Base-by-base conservation (phyloP, 2,113 vertebrate species). In the Ammodytes marinus region DNA sequence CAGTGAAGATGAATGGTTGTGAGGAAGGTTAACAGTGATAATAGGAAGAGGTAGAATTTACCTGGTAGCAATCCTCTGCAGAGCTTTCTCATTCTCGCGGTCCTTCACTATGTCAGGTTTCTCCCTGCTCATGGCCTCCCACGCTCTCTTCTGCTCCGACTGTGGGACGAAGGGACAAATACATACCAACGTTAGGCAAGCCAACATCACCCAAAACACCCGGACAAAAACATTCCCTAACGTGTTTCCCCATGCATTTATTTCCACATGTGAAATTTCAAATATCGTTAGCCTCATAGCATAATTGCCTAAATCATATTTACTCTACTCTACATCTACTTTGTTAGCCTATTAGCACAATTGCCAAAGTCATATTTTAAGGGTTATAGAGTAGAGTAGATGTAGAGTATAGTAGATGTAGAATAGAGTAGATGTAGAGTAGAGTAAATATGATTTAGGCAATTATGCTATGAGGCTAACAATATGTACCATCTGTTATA, bases 41-140 rank as follows among this genome's bases (percentile, higher is more conserved):
- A 17, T 1, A 39, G 27, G 14, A 42, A 58, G 53, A 9, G 0
- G 8, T 66, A 14, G 4, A 53, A 0, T 27, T n/a, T 6, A 99
- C 98, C 98, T 97, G 0, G 98, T 99, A 47, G 98, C 97, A 14
- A 95, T 96, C 88, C 96, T 97, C 93, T 99, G 98, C 42, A 99
- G 95, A 76, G 92, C 95, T 87, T 90, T 94, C 89, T 99, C 98
- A 0, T 55, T 83, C 54, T 97, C 97, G 80, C 96, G 89, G 93
- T 98, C 97, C 91, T 73, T 94, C 64, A 96, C 95, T 53, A 97
- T 82, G 91, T 99, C 95, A 64, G 98, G 97, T 91, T 99, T 99
- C 74, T 96, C 96, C 90, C 97, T 92, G 88, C 94, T 95, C 96
- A 99, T 95, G 95, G 96, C 97, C 93, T 99, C 98, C 98, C 97